Evolutionary conservation across 2,888 invertebrate genomes (phyloP).

Genomic region (Stenolophus ochropezus): DNA sequence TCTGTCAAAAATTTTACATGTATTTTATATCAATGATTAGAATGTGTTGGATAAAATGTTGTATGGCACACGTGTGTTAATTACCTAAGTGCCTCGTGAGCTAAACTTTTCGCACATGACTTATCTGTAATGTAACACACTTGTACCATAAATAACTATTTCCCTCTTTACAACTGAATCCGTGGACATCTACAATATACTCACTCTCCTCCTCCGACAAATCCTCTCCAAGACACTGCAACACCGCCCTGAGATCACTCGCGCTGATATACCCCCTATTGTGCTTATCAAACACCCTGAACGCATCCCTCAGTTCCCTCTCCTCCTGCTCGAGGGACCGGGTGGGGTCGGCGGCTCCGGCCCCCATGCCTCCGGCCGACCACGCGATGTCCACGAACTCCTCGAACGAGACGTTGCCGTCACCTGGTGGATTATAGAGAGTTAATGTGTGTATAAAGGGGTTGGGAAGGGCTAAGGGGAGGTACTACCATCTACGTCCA

Average conservation of each 20-base stretch:
- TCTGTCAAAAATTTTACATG: too few relatives aligned
- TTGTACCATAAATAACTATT: too few relatives aligned
- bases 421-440: slow-evolving; percentile 77
- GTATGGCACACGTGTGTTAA: too few relatives aligned
- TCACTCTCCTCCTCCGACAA: slow-evolving; percentile 92
- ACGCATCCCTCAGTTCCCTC: slow-evolving; percentile 88
- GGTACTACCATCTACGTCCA: slow-evolving; percentile 86
- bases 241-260: slow-evolving; percentile 88
- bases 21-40: too few relatives aligned
- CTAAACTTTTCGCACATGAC: too few relatives aligned
- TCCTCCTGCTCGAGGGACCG: slow-evolving; percentile 89
- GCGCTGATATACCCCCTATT: slow-evolving; percentile 95
- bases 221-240: slow-evolving; percentile 92
- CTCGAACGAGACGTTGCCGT: slow-evolving; percentile 91
- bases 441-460: not conserved
- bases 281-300: slow-evolving; percentile 92
- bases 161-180: not conserved
- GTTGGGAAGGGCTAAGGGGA: slow-evolving; percentile 61
- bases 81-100: too few relatives aligned
- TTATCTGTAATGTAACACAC: too few relatives aligned
- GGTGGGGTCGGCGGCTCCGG: slow-evolving; percentile 69
- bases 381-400: slow-evolving; percentile 88
- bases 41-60: too few relatives aligned
- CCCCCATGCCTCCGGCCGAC: slow-evolving; percentile 69
- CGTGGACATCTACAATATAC: slow-evolving; percentile 68